Base-by-base conservation (phyloP, 2,797 vertebrate species). In the Enteromius viviparus region DNA sequence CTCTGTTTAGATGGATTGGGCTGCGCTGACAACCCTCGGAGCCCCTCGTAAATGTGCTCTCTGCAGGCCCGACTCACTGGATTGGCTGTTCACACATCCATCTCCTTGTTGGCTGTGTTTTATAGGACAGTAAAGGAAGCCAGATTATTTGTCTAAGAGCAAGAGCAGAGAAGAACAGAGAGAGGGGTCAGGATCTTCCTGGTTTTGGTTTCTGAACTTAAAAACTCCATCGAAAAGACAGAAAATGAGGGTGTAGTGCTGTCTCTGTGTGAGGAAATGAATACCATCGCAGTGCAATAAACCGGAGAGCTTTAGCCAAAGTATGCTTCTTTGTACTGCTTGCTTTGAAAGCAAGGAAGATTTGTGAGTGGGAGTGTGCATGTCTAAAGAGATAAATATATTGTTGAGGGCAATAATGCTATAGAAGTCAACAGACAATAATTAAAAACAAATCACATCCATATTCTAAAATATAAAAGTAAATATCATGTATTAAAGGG, bases 1-100 rank as follows among this genome's bases (percentile, higher is more conserved):
- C 78, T 80, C 66, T 86, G 80, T 85, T 86, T 86, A 85, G 82
- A 85, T 71, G 65, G 32, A 86, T 78, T 68, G 85, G 86, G 58
- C 83, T 86, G 81, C 68, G 80, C 90, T 92, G 93, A 94, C 92
- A 94, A 90, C 89, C 88, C 85, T 91, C 89, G 90, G 77, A 87
- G 82, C 79, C 92, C 92, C 92, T 90, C 89, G 88, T 93, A 93
- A 94, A 93, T 75, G 65, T 85, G 76, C 90, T 85, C 85, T 91
- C 88, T 93, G 93, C 89, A 92, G 89, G 81, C 86, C 78, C 72
- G 65, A 49, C 79, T 58, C 49, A 58, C 42, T n/a, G 55, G 86
- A 84, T 80, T 83, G 64, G 74, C 76, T 76, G 29, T 89, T 88
- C 81, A 85, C 86, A 87, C 84, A 65, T 87, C 78, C 87, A 84